Percentiles rank a stretch among this genome's conserved stretches.
These are phyloP conservation scores for Cisticola juncidis DNA, from an alignment of 2,113 vertebrate genomes.

Conservation along the genomic window DNA sequence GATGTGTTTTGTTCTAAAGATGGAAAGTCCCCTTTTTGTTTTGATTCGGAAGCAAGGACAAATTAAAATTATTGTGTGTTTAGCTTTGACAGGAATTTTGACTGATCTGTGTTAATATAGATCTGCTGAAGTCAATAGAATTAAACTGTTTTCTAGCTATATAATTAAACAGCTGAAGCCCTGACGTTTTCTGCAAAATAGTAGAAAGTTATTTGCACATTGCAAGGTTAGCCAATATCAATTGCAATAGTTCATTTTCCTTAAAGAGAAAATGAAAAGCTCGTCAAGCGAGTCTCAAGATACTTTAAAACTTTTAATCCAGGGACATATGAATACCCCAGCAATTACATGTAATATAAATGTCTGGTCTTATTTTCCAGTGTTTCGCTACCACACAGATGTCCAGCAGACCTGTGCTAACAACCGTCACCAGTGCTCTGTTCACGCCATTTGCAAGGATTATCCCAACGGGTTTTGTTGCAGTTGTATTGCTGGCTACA, in stretches of 20 bases:
- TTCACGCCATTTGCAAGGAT: conserved; percentile 87
- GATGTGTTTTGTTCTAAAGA: neutral
- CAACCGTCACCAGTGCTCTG: conserved; percentile 87
- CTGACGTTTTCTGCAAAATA: neutral
- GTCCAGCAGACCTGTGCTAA: conserved; percentile 81
- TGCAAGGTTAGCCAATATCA: neutral
- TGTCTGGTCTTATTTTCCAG: conserved; percentile 62
- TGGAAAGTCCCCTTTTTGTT: neutral
- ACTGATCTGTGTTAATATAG: neutral
- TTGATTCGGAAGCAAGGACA: neutral
- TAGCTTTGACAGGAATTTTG: neutral
- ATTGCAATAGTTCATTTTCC: neutral
- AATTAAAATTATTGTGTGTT: neutral
- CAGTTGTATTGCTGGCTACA: conserved; percentile 87
- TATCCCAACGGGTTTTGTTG: conserved; percentile 89
- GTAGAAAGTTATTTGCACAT: neutral
- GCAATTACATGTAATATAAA: neutral
- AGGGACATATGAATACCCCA: neutral
- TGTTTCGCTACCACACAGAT: conserved; percentile 87
- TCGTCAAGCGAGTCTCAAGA: neutral
- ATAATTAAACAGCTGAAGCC: neutral
- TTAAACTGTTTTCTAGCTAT: neutral
- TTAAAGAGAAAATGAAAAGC: neutral
- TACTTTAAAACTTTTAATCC: neutral
- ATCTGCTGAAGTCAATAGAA: neutral